Base-by-base conservation (phyloP, 2,888 invertebrate genomes). In the Philereme vetulata region DNA sequence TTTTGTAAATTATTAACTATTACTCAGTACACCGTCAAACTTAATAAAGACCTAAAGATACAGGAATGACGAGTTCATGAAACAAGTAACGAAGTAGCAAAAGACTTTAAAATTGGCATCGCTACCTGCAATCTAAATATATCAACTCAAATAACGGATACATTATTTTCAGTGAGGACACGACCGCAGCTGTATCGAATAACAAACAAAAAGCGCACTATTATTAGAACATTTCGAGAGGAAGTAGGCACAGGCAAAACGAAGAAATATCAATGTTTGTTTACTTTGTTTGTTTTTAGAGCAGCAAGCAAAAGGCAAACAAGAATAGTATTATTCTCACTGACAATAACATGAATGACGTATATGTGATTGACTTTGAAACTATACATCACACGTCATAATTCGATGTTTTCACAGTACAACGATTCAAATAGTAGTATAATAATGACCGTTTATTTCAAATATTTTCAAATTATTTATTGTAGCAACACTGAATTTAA, bases 121-220 rank as follows among this genome's bases (percentile, higher is more conserved):
- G 75, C 79, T 87, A 86, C 77, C 70, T 62, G 50, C 38, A 67
- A 64, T 81, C 88, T 84, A 87, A 85, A 84, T 80, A 82, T 86
- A 86, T 70, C 81, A 73, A 77, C 77, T 76, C 77, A 80, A 62
- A 81, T 77, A 83, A 74, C 82, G 67, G 86, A 86, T 81, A 85
- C 85, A 88, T 88, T 90, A 90, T 90, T 87, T 88, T 85, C 89
- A 90, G 89, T 81, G 67, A 73, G 77, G 79, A 77, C 75, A 78
- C 36, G 76, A 74, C 78, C 74, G 76, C 81, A 77, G 78, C 72
- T 76, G 78, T 73, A 77, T 67, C 65, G 66, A 79, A 84, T 86
- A 86, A 84, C 75, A 86, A 86, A 86, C 79, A 85, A 84, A 79
- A 81, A 62, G 44, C 45, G 45, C 60, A 72, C 70, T 73, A 72